Evolutionary conservation across 2,113 vertebrate species (phyloP).

Genomic region (Gambusia holbrooki): DNA sequence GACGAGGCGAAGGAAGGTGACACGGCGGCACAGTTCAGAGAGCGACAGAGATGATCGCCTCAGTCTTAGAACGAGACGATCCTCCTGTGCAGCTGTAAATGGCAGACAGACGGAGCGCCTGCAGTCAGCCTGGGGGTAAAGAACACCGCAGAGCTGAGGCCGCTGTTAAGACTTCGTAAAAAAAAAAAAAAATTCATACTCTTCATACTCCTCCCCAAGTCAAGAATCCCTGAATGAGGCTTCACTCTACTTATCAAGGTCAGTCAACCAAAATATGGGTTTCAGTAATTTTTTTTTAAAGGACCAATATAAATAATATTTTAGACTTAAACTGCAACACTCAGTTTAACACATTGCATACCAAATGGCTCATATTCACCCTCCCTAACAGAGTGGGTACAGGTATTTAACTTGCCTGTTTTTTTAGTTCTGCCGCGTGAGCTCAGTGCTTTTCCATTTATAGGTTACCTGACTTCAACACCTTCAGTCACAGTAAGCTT

Average conservation of each 20-base stretch:
- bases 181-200: neutral
- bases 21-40: neutral
- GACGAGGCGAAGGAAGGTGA: neutral
- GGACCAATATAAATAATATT: too few relatives aligned
- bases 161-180: constrained; percentile 6
- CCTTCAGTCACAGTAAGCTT: too few relatives aligned
- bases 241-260: neutral
- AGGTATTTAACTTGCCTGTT: too few relatives aligned
- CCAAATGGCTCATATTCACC: too few relatives aligned
- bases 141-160: constrained; percentile 26
- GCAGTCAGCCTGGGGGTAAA: constrained; percentile 1
- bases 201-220: neutral
- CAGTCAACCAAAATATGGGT: constrained; percentile 10
- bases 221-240: neutral
- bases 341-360: too few relatives aligned
- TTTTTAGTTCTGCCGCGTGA: neutral
- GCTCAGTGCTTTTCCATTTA: neutral
- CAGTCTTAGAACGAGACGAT: constrained; percentile 1
- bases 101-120: constrained; percentile 13
- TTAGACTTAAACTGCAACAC: too few relatives aligned
- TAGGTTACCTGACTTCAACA: neutral
- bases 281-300: too few relatives aligned
- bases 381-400: too few relatives aligned
- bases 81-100: constrained; percentile 15
- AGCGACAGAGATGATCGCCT: constrained; percentile 12